Evolutionary conservation across 2,797 vertebrate genomes (phyloP).

Genomic region (Liasis olivaceus): DNA sequence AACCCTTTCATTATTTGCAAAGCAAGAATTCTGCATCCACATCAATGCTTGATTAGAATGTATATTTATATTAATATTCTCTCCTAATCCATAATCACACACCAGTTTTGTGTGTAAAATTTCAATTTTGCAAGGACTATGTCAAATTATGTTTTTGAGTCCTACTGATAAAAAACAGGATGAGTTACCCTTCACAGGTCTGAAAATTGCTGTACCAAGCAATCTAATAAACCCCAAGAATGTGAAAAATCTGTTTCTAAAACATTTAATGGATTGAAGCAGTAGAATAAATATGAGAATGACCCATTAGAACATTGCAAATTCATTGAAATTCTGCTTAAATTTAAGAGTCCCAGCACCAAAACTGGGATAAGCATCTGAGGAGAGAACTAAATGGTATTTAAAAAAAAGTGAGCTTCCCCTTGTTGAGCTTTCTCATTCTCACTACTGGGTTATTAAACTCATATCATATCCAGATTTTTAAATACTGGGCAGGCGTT

Average conservation of each 20-base stretch:
- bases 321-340: slow-evolving; percentile 1
- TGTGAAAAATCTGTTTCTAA: not conserved
- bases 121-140: not conserved
- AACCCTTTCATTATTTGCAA: not conserved
- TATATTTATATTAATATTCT: not conserved
- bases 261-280: not conserved
- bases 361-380: not conserved
- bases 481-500: too few species aligned
- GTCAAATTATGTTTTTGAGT: not conserved
- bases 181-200: slow-evolving; percentile 7
- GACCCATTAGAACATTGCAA: slow-evolving; percentile 2
- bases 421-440: too few species aligned
- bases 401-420: too few species aligned
- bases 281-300: not conserved
- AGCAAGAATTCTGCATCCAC: not conserved
- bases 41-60: not conserved
- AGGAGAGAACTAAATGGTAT: too few species aligned
- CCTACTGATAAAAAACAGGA: slow-evolving; percentile 2
- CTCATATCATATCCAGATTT: too few species aligned
- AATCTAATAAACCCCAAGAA: not conserved
- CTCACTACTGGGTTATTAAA: too few species aligned
- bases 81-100: not conserved
- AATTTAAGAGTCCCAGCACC: not conserved
- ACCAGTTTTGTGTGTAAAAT: not conserved
- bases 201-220: not conserved